Evolutionary conservation across 2,888 invertebrate species (phyloP), one percentile per base, ranked within the genome.

Genomic region (Scotopteryx bipunctaria): DNA sequence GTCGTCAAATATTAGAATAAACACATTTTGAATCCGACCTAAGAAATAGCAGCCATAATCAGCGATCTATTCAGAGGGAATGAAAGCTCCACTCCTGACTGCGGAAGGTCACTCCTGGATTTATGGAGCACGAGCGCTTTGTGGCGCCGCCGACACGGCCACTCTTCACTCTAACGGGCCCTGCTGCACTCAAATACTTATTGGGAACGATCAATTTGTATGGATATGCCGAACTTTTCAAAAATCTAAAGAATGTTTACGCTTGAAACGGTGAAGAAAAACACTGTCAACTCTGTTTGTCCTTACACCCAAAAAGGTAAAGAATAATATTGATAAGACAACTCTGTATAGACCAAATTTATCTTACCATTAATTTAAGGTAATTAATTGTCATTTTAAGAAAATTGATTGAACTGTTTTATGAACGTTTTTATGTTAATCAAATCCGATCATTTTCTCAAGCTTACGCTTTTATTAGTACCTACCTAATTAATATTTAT

Each of bases 41-140:
- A 32, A 15, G 8, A n/a, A 8, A 14, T n/a, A 32, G 15, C 8
- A 32, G 32, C 15, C 3, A 32, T 17, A 41, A 14, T 41, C 32
- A n/a, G 15, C 3, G 15, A 23, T 42, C 23, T 32, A 32, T 32
- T 42, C 41, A 42, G 9, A 14, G 16, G 43, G 23, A 42, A 44
- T 33, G 44, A 44, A 44, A 42, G 43, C 51, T 43, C 42, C 35
- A 49, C 53, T 56, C 44, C 53, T 48, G 66, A 63, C 67, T 63
- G 55, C 71, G 72, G 81, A 78, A 82, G 85, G 83, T 83, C 83
- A 78, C 67, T 68, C 63, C 61, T 64, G 69, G 76, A 87, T 87
- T 87, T 86, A 87, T 87, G 78, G 69, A 66, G 61, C 86, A 86
- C 87, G 84, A 85, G 64, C 74, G 72, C 81, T 87, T 86, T 87